phyloP scores from a whole-genome alignment of 2,797 vertebrate species.

The Coregonus suidteri region DNA sequence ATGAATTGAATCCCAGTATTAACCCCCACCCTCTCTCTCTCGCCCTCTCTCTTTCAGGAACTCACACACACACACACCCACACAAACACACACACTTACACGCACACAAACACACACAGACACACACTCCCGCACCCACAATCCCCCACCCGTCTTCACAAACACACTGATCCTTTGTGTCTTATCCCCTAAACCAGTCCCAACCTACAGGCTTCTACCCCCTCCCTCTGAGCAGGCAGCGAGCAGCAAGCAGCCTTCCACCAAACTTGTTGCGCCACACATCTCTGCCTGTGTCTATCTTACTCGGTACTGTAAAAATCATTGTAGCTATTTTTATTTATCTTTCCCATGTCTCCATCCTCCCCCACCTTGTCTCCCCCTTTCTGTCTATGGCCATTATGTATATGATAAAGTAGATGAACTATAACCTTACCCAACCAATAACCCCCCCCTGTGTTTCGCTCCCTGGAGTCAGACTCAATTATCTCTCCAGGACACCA shows the following conservation, averaged over 20 bases:
- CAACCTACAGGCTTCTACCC: constrained; percentile 12
- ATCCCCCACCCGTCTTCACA: constrained; percentile 44
- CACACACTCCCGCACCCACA: constrained; percentile 18
- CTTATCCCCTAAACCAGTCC: constrained; percentile 28
- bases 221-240: background rate
- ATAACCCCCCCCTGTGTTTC: background rate
- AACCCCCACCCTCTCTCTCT: background rate
- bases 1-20: background rate
- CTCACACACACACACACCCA: background rate
- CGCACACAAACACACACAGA: constrained; percentile 20
- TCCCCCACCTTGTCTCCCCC: background rate
- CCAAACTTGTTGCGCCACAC: background rate
- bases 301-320: background rate
- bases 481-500: too few relatives aligned
- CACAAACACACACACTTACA: constrained; percentile 22
- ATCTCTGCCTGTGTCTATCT: background rate
- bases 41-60: constrained; percentile 16
- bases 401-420: too few relatives aligned
- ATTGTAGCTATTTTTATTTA: background rate
- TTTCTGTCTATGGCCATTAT: background rate
- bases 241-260: background rate
- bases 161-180: constrained; percentile 52
- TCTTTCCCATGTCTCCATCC: background rate
- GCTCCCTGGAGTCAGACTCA: too few relatives aligned
- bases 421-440: background rate